phyloP scores from a whole-genome alignment of 2,888 invertebrate species.

The Megalurothrips usitatus region DNA sequence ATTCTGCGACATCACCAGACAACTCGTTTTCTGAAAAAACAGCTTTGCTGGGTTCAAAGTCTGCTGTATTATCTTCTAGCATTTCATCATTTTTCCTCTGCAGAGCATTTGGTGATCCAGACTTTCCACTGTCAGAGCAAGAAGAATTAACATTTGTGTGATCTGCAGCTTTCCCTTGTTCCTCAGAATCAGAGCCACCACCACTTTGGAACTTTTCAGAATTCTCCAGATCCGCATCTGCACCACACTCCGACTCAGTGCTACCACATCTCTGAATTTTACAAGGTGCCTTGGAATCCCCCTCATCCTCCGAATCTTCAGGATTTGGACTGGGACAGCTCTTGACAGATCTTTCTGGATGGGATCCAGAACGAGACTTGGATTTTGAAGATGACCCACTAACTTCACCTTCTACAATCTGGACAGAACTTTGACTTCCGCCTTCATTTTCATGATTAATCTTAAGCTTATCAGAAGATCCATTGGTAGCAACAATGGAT shows the following conservation, averaged over 20 bases:
- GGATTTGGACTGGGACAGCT: no score
- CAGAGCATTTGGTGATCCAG: not conserved
- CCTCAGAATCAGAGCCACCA: not conserved
- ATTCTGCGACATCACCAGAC: not conserved
- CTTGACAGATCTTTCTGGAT: no score
- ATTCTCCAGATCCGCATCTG: not conserved
- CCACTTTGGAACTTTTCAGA: not conserved
- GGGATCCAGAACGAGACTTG: no score
- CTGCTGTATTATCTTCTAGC: not conserved
- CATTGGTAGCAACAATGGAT: not conserved
- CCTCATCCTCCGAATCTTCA: not conserved
- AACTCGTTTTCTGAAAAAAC: not conserved
- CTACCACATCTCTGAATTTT: not conserved
- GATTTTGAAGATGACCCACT: no score
- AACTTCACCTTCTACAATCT: not conserved
- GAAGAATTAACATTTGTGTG: not conserved
- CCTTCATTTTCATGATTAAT: not conserved
- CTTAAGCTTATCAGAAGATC: not conserved
- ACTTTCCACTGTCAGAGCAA: not conserved
- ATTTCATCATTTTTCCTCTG: not conserved
- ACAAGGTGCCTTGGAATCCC: not conserved
- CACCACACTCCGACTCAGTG: not conserved
- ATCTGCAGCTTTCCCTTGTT: not conserved
- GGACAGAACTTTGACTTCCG: not conserved
- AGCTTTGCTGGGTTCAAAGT: not conserved